These are phyloP conservation scores for Oncorhynchus gorbuscha DNA, from an alignment of 2,113 vertebrate genomes.

Conservation along the genomic window DNA sequence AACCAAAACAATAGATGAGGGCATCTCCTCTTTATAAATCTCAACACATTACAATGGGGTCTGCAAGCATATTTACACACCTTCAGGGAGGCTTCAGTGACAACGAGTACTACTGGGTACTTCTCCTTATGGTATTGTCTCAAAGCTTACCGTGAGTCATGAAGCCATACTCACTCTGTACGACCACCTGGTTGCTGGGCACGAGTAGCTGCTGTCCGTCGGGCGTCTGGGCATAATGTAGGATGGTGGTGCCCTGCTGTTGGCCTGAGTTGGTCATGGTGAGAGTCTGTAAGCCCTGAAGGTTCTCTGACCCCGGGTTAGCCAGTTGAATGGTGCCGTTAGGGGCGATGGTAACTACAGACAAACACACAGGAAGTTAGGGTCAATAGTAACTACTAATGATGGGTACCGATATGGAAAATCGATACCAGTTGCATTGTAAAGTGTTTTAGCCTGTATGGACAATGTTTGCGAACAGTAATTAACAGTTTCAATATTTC, in stretches of 20 bases:
- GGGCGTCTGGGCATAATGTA: constrained; percentile 91
- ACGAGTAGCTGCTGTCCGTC: constrained; percentile 93
- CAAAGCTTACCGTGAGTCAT: background rate
- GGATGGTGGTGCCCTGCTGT: constrained; percentile 78
- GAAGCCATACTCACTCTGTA: constrained; percentile 81
- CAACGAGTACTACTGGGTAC: background rate
- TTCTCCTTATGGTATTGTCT: background rate
- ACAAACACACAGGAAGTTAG: too few species aligned
- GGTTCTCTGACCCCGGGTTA: constrained; percentile 70
- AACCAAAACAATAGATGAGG: background rate
- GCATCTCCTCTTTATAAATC: background rate
- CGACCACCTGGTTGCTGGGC: constrained; percentile 93
- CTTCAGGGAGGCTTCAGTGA: background rate
- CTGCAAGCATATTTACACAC: background rate
- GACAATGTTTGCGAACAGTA: too few species aligned
- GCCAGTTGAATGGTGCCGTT: constrained; percentile 89
- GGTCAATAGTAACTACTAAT: background rate
- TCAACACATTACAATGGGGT: background rate
- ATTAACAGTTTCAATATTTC: too few species aligned
- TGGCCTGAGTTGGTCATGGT: constrained; percentile 79
- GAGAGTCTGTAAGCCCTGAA: constrained; percentile 83
- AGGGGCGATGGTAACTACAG: constrained; percentile 68
- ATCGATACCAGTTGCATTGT: too few species aligned
- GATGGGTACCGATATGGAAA: background rate
- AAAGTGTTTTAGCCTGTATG: too few species aligned